These are phyloP conservation scores for Ips typographus DNA, from an alignment of 1,140 invertebrate species.

Conservation along the genomic window DNA sequence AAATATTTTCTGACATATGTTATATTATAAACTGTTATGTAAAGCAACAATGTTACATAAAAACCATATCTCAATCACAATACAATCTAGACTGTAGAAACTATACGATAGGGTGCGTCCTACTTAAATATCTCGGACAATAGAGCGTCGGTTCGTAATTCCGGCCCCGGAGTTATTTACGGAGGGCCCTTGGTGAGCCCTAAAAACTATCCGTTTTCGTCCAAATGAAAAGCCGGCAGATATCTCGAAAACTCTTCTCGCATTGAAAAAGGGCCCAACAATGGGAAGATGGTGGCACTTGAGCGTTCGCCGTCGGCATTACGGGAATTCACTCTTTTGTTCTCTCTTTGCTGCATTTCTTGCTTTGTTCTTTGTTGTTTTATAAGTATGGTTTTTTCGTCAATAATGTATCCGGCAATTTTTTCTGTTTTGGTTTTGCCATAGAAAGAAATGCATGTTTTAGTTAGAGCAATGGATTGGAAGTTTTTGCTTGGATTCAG, in stretches of 20 bases:
- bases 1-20: too few relatives aligned
- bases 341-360: conserved; percentile 13
- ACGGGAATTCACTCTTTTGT: conserved; percentile 10
- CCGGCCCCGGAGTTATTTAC: conserved; percentile 10
- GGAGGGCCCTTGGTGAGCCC: neutral
- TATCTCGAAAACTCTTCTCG: conserved; percentile 17
- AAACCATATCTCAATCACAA: too few relatives aligned
- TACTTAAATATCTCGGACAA: too few relatives aligned
- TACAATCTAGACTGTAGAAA: too few relatives aligned
- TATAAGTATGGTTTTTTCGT: neutral
- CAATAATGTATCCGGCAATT: too few relatives aligned
- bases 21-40: too few relatives aligned
- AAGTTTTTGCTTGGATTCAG: neutral
- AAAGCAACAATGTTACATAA: too few relatives aligned
- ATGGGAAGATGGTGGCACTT: conserved; percentile 22
- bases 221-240: conserved; percentile 17
- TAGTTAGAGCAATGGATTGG: neutral
- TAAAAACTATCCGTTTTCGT: conserved; percentile 16
- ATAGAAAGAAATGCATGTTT: too few relatives aligned
- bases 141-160: neutral
- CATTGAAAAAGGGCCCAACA: conserved; percentile 12
- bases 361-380: conserved; percentile 7
- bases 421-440: too few relatives aligned
- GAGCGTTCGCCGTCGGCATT: neutral
- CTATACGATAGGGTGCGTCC: too few relatives aligned